These are phyloP conservation scores for Lepus timidus DNA, from an alignment of 2,113 vertebrate genomes.

Conservation along the genomic window DNA sequence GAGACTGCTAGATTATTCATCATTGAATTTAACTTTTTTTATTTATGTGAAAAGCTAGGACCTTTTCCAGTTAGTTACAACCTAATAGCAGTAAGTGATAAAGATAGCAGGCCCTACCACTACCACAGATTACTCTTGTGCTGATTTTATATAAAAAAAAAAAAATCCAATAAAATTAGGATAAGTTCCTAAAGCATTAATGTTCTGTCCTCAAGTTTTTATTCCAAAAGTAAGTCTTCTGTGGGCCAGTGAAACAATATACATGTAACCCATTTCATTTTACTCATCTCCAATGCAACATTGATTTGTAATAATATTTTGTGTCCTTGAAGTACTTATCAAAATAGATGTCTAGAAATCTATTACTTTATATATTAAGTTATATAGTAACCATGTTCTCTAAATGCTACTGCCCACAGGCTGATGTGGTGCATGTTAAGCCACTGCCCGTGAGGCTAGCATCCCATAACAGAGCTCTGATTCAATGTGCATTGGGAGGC, in stretches of 20 bases:
- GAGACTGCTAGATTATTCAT: neutral
- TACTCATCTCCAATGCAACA: neutral
- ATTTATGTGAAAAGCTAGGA: neutral
- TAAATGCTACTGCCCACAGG: neutral
- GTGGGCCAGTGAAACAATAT: neutral
- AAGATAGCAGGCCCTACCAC: neutral
- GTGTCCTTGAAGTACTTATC: neutral
- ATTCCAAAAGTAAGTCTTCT: slow-evolving; percentile 26
- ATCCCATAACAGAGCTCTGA: too few relatives aligned
- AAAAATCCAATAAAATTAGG: slow-evolving; percentile 32
- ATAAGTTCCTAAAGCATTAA: neutral
- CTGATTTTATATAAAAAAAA: neutral
- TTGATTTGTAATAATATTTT: neutral
- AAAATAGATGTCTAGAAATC: neutral
- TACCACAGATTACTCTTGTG: neutral
- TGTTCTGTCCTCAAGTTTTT: neutral
- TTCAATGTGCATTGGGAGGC: too few relatives aligned
- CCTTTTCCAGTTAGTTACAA: neutral
- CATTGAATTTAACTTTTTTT: neutral
- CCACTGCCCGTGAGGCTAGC: too few relatives aligned
- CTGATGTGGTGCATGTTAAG: too few relatives aligned
- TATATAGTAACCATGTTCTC: neutral
- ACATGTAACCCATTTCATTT: neutral
- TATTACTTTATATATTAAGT: neutral
- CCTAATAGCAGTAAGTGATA: neutral